Evolutionary conservation across 2,888 invertebrate genomes (phyloP).

Genomic region (Metellina segmentata): DNA sequence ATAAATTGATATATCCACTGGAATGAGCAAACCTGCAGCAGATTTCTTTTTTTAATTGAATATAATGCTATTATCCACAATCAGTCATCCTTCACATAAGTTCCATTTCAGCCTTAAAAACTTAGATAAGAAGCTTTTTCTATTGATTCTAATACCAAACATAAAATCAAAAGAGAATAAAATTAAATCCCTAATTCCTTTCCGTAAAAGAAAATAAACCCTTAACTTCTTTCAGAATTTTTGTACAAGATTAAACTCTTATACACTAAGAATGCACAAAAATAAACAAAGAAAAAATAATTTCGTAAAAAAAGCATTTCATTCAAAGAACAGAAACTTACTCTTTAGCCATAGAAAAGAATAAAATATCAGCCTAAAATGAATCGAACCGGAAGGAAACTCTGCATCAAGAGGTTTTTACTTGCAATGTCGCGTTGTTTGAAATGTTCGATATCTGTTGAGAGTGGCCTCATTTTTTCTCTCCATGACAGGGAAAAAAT

Average conservation of each 20-base stretch:
- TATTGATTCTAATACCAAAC: neutral
- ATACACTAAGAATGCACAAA: neutral
- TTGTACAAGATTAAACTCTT: neutral
- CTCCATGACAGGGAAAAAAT: neutral
- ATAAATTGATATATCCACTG: neutral
- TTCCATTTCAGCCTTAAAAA: neutral
- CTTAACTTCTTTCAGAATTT: neutral
- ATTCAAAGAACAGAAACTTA: slow-evolving; percentile 30
- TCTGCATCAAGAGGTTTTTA: slow-evolving; percentile 52
- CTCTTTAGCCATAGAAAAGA: neutral
- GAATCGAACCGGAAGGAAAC: slow-evolving; percentile 46
- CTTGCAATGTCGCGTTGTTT: slow-evolving; percentile 29
- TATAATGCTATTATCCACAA: neutral
- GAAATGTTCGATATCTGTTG: slow-evolving; percentile 48
- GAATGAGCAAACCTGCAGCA: neutral
- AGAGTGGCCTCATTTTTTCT: slow-evolving; percentile 21
- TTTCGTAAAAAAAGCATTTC: neutral
- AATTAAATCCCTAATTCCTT: neutral
- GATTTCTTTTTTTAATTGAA: neutral
- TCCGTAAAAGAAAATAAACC: neutral
- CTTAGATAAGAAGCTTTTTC: neutral
- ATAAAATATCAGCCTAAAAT: slow-evolving; percentile 26
- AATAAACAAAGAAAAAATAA: neutral
- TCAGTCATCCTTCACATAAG: neutral
- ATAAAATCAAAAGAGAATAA: neutral